phyloP scores from a whole-genome alignment of 2,113 vertebrate species.

The Ophiodon elongatus region DNA sequence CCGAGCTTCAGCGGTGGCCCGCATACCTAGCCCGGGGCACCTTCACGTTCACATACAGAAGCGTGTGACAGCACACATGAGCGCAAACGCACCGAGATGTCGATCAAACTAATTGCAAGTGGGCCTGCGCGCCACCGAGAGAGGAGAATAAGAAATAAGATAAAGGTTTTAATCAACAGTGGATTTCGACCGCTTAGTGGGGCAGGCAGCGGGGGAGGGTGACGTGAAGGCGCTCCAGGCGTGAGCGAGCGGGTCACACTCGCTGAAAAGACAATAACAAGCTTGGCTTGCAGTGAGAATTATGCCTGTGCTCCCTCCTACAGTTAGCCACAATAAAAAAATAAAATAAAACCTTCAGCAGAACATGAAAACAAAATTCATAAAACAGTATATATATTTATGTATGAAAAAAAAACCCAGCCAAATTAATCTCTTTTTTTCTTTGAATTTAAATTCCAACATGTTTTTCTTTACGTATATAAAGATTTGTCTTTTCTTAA shows the following conservation, averaged over 20 bases:
- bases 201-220: not conserved
- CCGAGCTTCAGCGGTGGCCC: slow-evolving; percentile 29
- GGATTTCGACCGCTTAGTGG: slow-evolving; percentile 30
- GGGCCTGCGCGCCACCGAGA: slow-evolving; percentile 16
- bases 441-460: slow-evolving; percentile 60
- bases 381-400: slow-evolving; percentile 34
- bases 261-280: slow-evolving; percentile 42
- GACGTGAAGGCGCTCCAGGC: slow-evolving; percentile 52
- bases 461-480: slow-evolving; percentile 69
- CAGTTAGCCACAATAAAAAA: not conserved
- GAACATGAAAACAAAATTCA: slow-evolving; percentile 74
- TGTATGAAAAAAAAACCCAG: slow-evolving; percentile 38
- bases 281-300: slow-evolving; percentile 31
- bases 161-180: slow-evolving; percentile 62
- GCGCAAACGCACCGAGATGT: slow-evolving; percentile 25
- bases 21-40: slow-evolving; percentile 44
- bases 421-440: slow-evolving; percentile 52
- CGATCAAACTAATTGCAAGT: slow-evolving; percentile 66
- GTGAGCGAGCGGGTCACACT: slow-evolving; percentile 38
- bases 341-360: slow-evolving; percentile 42
- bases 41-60: slow-evolving; percentile 29
- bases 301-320: slow-evolving; percentile 16
- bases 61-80: not conserved
- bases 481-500: slow-evolving; percentile 73
- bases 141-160: slow-evolving; percentile 58